Percentiles rank a stretch among this genome's conserved stretches.
These are phyloP conservation scores for Brachycybe producta DNA, from an alignment of 2,888 invertebrate species.

Conservation along the genomic window DNA sequence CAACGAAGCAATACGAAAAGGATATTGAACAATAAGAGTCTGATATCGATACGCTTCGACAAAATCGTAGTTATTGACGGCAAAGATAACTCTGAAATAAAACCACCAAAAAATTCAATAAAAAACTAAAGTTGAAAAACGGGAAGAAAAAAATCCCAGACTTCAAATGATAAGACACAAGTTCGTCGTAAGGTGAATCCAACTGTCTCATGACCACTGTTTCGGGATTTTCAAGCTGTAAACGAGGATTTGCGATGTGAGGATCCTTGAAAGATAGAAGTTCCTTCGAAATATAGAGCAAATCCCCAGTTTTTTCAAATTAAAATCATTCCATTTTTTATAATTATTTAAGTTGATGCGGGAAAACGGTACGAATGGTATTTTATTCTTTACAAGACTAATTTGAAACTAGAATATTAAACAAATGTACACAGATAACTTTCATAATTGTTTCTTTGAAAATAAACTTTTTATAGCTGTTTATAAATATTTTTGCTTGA, in stretches of 20 bases:
- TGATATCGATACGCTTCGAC: constrained; percentile 62
- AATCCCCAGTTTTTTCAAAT: too few species aligned
- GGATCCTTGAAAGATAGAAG: constrained; percentile 42
- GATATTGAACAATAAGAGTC: constrained; percentile 54
- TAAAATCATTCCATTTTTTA: too few species aligned
- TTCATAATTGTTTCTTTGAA: too few species aligned
- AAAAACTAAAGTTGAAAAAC: neutral
- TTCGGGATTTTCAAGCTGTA: constrained; percentile 57
- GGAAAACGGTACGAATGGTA: too few species aligned
- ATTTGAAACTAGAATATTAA: neutral
- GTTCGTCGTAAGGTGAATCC: constrained; percentile 58
- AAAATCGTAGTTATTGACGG: constrained; percentile 39
- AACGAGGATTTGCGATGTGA: constrained; percentile 54
- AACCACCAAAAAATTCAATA: constrained; percentile 1
- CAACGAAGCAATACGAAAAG: constrained; percentile 24
- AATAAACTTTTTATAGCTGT: too few species aligned
- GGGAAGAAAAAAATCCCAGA: too few species aligned
- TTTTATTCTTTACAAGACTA: too few species aligned
- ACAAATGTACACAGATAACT: neutral
- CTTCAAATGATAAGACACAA: constrained; percentile 62
- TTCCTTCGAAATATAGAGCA: constrained; percentile 27
- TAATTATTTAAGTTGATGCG: too few species aligned
- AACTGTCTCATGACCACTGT: constrained; percentile 54
- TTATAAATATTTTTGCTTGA: too few species aligned
- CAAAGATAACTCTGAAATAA: constrained; percentile 40